Percentiles rank a stretch among this genome's conserved stretches.
These are phyloP conservation scores for Cistogaster globosa DNA, from an alignment of 2,888 invertebrate genomes.

Conservation along the genomic window DNA sequence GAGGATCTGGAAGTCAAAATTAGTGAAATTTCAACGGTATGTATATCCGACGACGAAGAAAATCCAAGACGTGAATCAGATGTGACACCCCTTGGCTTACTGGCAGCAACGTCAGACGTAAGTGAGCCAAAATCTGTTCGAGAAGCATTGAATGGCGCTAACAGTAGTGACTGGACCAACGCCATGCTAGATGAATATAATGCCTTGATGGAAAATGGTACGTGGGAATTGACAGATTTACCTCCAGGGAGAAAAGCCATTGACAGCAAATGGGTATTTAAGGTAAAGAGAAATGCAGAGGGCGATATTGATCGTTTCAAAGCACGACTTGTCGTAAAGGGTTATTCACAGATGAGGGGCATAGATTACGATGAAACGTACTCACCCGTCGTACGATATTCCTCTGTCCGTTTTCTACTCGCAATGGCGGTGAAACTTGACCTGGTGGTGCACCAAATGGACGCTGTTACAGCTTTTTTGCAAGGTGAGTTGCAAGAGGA, in stretches of 20 bases:
- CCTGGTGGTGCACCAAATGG: slow-evolving; percentile 52
- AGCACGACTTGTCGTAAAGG: slow-evolving; percentile 56
- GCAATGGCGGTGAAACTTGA: slow-evolving; percentile 46
- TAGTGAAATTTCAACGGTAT: too few species aligned
- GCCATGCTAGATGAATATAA: slow-evolving; percentile 49
- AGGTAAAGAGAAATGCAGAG: slow-evolving; percentile 44
- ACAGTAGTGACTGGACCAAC: slow-evolving; percentile 22
- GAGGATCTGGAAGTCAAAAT: too few species aligned
- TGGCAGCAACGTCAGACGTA: too few species aligned
- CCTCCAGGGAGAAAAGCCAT: slow-evolving; percentile 71
- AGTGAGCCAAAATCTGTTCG: too few species aligned
- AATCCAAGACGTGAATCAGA: too few species aligned
- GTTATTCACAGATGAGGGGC: slow-evolving; percentile 50
- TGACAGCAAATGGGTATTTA: slow-evolving; percentile 72
- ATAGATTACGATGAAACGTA: slow-evolving; percentile 58
- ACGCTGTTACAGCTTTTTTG: slow-evolving; percentile 56
- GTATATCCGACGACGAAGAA: too few species aligned
- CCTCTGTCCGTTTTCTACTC: slow-evolving; percentile 46
- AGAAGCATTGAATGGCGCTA: slow-evolving; percentile 15
- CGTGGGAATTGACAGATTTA: slow-evolving; percentile 28
- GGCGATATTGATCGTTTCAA: slow-evolving; percentile 54
- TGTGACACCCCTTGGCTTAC: too few species aligned
- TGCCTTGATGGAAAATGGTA: slow-evolving; percentile 19
- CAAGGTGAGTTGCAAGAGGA: slow-evolving; percentile 28
- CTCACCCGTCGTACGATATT: slow-evolving; percentile 41